Evolutionary conservation across 2,797 vertebrate species (phyloP), one percentile per base, ranked within the genome.

Genomic region (Microcaecilia unicolor): DNA sequence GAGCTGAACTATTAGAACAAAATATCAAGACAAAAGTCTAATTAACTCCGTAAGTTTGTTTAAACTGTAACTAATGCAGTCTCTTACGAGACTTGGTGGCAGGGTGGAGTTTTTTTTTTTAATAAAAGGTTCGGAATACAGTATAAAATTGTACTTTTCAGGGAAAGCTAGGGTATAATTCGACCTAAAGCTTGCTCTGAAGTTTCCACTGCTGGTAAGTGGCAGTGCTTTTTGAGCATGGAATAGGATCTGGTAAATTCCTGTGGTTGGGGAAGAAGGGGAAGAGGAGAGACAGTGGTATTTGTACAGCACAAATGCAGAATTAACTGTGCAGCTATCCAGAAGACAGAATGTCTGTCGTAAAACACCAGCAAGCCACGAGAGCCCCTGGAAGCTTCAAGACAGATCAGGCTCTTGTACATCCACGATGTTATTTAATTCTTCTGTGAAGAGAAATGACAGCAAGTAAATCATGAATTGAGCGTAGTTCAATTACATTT

Each of bases 401-500:
- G 18, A 40, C 29, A 42, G 7, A 6, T 10, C 0, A 25, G 2
- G 3, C 26, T 38, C 26, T 37, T 36, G 6, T 37, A 15, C 3
- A 8, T n/a, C 27, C 37, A 20, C 22, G 42, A 25, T 10, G 5
- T 17, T 33, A 12, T 5, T 2, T 9, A 2, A n/a, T 12, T 21
- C 6, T 23, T 44, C 16, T 18, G 9, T 33, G 14, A 21, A 23
- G 20, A 51, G 30, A 18, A 59, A 35, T 19, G 18, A 22, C 19
- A 18, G 1, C 12, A 23, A 43, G 8, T 24, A 10, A 13, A 17
- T 42, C 41, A n/a, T 8, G 9, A 2, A 2, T 20, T 22, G 38
- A 2, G 44, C 30, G 7, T 6, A 34, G 25, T 20, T 15, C 10
- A 8, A 20, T 20, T 10, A 28, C 31, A 6, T 20, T 28, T 9